Base-by-base conservation (phyloP, 2,888 invertebrate species). In the Uloborus plumipes region DNA sequence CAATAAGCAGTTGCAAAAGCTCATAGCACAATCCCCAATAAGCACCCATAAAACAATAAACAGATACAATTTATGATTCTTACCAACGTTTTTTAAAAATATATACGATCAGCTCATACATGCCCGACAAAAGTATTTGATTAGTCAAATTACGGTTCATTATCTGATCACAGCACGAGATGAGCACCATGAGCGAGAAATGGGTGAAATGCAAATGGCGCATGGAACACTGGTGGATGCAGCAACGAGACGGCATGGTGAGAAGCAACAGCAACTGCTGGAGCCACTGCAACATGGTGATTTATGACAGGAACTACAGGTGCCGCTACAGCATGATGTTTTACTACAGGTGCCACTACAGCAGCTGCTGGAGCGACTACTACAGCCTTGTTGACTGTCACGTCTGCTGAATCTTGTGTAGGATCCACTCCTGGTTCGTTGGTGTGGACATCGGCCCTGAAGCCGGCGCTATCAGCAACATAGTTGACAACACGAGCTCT, bases 351-450 rank as follows among this genome's bases (percentile, higher is more conserved):
- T 14, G 64, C 47, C 7, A 64, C 74, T 3, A 26, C 2, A 0
- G 75, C 79, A 39, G 84, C 73, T 3, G 76, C 72, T n/a, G 75
- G 39, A 11, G 75, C 78, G 0, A 80, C 69, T 0, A 80, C 73
- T 15, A 72, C 73, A 15, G 82, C 72, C 31, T 84, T 85, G 70
- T 85, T 85, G 62, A 85, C 78, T 0, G 77, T 62, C 1, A 77
- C 83, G 49, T 85, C 69, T 0, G 84, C 84, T 14, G 85, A 72
- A 16, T 76, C 83, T 61, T 83, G 79, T 2, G 78, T 81, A 4
- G 85, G 84, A 20, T 81, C 85, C 0, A 85, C 76, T 15, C 86
- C 86, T 0, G 86, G 86, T 58, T 86, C 86, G 70, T 86, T 86
- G 61, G 86, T 82, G 53, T 84, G 78, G 55, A 86, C 83, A 16